These are phyloP conservation scores for Aspidoscelis tigris DNA, from an alignment of 2,113 vertebrate genomes.

Conservation along the genomic window DNA sequence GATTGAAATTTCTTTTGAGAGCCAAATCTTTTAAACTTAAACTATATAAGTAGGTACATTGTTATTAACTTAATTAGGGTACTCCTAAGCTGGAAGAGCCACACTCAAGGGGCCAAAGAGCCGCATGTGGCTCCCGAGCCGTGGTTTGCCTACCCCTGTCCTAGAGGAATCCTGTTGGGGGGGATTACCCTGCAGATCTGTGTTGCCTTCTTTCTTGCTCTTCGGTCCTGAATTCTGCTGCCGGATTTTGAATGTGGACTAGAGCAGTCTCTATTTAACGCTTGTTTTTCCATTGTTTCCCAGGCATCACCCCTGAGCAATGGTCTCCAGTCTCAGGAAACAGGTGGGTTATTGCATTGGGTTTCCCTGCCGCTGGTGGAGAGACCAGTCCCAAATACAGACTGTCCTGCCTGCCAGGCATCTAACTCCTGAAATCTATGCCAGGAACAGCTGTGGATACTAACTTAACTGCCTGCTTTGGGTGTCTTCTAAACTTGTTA, in stretches of 20 bases:
- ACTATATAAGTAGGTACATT: too few species aligned
- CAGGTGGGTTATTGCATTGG: slow-evolving; percentile 5
- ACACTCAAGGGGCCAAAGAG: too few species aligned
- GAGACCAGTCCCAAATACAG: neutral
- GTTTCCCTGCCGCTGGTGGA: neutral
- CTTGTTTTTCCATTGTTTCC: neutral
- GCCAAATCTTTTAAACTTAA: too few species aligned
- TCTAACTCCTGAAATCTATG: neutral
- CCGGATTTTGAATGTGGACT: neutral
- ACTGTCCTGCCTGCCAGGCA: neutral
- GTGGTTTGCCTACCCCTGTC: too few species aligned
- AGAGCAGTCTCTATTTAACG: neutral
- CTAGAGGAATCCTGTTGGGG: too few species aligned
- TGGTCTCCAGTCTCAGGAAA: neutral
- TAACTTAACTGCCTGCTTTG: slow-evolving; percentile 13
- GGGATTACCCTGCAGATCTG: neutral
- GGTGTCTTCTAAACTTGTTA: slow-evolving; percentile 6
- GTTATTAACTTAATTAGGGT: too few species aligned
- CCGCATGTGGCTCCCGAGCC: too few species aligned
- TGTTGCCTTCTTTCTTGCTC: too few species aligned
- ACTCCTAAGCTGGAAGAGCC: too few species aligned
- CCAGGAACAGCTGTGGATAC: neutral
- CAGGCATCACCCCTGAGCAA: neutral
- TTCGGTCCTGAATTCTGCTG: neutral
- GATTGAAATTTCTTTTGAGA: too few species aligned